A percentile compares a stretch with the other conserved stretches of the same genome.
These are phyloP conservation scores for Australoheros facetus DNA, from an alignment of 2,797 vertebrate species.

Conservation along the genomic window DNA sequence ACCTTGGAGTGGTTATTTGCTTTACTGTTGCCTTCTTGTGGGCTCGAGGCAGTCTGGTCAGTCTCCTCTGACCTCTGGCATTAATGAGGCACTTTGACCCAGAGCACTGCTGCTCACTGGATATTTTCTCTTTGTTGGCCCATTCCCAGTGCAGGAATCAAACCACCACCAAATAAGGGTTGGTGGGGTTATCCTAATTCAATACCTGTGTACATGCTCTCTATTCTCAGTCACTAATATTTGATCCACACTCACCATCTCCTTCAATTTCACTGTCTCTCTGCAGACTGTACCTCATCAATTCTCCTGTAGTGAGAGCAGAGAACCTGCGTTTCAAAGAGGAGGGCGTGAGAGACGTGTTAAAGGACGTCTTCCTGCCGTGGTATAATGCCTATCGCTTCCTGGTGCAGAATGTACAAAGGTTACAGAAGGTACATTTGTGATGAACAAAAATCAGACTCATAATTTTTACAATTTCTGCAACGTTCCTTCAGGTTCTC, in stretches of 20 bases:
- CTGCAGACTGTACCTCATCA: slow-evolving; percentile 93
- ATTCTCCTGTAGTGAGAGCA: slow-evolving; percentile 96
- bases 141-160: background rate
- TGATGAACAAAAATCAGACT: background rate
- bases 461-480: background rate
- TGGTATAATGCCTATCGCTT: slow-evolving; percentile 99
- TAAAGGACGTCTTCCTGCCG: slow-evolving; percentile 97
- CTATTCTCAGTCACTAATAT: background rate
- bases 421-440: slow-evolving; percentile 88
- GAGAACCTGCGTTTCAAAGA: slow-evolving; percentile 98
- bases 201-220: background rate
- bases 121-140: background rate
- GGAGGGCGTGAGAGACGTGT: slow-evolving; percentile 93
- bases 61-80: background rate
- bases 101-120: background rate
- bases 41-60: too few species aligned
- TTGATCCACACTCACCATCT: background rate
- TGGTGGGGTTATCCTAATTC: background rate
- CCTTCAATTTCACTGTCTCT: slow-evolving; percentile 8
- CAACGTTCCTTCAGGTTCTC: background rate
- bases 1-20: background rate
- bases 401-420: slow-evolving; percentile 91
- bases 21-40: too few species aligned
- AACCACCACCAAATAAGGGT: background rate
- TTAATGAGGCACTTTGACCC: background rate